phyloP scores from a whole-genome alignment of 2,888 invertebrate genomes.

The Mantis religiosa region DNA sequence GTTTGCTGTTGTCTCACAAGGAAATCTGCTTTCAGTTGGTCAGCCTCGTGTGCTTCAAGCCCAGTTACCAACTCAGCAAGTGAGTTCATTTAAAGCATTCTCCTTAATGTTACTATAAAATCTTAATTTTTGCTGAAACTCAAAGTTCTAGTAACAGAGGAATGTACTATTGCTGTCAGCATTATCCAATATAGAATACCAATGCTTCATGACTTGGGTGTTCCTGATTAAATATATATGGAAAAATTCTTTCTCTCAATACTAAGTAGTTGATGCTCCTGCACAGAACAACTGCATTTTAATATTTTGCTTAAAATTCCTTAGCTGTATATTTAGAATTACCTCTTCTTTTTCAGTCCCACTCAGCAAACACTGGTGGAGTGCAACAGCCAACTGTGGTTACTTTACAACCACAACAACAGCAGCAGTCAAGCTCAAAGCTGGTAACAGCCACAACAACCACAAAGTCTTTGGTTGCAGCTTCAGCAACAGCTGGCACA shows the following conservation, averaged over 20 bases:
- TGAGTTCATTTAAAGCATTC: background rate
- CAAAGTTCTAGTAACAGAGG: no score
- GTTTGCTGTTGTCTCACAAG: constrained; percentile 51
- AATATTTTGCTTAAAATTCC: no score
- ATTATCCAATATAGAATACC: no score
- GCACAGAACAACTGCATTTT: no score
- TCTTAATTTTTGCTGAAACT: no score
- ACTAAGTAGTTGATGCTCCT: no score
- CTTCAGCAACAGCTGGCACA: constrained; percentile 30
- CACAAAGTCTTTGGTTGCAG: constrained; percentile 21
- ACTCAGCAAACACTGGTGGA: background rate
- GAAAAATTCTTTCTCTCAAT: no score
- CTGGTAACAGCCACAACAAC: constrained; percentile 14
- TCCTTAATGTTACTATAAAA: no score
- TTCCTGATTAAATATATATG: no score
- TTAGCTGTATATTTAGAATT: no score
- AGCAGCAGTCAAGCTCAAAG: background rate
- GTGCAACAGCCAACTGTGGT: background rate
- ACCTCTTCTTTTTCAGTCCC: background rate
- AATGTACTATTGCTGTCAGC: no score
- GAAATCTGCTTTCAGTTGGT: constrained; percentile 44
- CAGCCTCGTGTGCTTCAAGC: constrained; percentile 38
- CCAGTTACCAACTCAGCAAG: constrained; percentile 22
- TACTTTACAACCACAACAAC: background rate
- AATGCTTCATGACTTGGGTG: no score